Conservation (phyloP, 2,113 vertebrate genomes). For the Coreoperca whiteheadi region DNA sequence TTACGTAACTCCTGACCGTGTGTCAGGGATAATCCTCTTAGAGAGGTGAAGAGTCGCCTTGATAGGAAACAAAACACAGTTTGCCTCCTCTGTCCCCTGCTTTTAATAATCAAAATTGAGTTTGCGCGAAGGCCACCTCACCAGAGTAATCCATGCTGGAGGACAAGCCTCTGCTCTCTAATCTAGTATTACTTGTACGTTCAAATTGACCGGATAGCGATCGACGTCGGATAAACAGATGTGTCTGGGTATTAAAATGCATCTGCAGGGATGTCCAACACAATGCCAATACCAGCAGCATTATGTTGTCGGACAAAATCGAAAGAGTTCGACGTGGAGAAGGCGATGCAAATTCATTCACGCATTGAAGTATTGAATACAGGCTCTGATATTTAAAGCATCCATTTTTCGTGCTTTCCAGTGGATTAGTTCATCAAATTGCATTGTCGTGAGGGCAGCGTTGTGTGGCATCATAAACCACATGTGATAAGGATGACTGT, state of each 20-base stretch:
- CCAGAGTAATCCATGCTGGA: constrained; percentile 65
- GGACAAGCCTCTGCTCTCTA: constrained; percentile 60
- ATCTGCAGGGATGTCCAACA: constrained; percentile 23
- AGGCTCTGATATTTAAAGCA: background rate
- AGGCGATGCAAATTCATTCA: background rate
- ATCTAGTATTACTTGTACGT: constrained; percentile 58
- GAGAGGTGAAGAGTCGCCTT: constrained; percentile 51
- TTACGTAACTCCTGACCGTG: constrained; percentile 72
- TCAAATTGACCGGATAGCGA: constrained; percentile 27
- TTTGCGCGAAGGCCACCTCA: constrained; percentile 39
- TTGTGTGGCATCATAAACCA: background rate
- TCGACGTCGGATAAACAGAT: constrained; percentile 43
- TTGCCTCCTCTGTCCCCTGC: constrained; percentile 63
- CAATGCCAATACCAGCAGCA: background rate
- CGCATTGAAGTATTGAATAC: background rate
- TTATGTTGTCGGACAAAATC: background rate
- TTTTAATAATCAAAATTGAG: constrained; percentile 80
- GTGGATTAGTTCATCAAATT: background rate
- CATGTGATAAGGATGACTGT: background rate
- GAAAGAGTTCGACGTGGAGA: background rate
- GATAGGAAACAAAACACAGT: constrained; percentile 73
- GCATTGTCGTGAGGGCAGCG: background rate
- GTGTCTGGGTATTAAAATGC: constrained; percentile 50
- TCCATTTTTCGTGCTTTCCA: background rate
- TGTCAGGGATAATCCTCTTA: constrained; percentile 79